These are phyloP conservation scores for Paracyclopina nana DNA, from an alignment of 1,140 invertebrate genomes.

Conservation along the genomic window DNA sequence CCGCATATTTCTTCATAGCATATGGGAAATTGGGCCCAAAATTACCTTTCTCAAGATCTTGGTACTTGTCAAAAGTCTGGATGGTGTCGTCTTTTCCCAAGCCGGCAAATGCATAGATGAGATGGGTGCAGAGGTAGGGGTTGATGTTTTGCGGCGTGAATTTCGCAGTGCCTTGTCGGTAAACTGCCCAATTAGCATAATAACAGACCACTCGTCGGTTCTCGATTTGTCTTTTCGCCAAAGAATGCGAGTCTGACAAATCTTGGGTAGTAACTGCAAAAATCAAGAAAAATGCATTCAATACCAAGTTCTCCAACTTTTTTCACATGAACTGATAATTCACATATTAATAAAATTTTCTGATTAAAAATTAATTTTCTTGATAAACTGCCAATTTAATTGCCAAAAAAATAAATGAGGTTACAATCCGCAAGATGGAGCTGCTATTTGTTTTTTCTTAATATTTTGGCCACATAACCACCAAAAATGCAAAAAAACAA, in stretches of 20 bases:
- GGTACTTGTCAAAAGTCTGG: conserved; percentile 80
- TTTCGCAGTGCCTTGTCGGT: conserved; percentile 60
- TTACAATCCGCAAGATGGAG: neutral
- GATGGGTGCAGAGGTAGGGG: conserved; percentile 81
- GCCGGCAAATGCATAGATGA: conserved; percentile 82
- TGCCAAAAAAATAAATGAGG: neutral
- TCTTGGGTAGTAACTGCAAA: neutral
- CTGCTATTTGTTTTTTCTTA: no score
- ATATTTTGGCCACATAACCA: no score
- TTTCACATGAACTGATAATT: neutral
- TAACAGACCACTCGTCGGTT: conserved; percentile 52
- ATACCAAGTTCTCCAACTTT: neutral
- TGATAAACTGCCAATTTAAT: neutral
- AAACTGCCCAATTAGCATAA: conserved; percentile 86
- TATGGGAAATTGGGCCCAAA: no score
- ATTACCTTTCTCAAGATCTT: conserved; percentile 88
- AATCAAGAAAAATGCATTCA: neutral
- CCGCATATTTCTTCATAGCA: no score
- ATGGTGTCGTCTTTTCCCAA: conserved; percentile 73
- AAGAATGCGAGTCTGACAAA: neutral
- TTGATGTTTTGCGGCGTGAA: conserved; percentile 88
- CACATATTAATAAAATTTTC: neutral
- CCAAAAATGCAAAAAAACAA: no score
- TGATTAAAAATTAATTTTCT: neutral
- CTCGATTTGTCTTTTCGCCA: conserved; percentile 2